A percentile compares a stretch with the other conserved stretches of the same genome.
phyloP scores from a whole-genome alignment of 2,888 invertebrate genomes.

The Pammene aurita region DNA sequence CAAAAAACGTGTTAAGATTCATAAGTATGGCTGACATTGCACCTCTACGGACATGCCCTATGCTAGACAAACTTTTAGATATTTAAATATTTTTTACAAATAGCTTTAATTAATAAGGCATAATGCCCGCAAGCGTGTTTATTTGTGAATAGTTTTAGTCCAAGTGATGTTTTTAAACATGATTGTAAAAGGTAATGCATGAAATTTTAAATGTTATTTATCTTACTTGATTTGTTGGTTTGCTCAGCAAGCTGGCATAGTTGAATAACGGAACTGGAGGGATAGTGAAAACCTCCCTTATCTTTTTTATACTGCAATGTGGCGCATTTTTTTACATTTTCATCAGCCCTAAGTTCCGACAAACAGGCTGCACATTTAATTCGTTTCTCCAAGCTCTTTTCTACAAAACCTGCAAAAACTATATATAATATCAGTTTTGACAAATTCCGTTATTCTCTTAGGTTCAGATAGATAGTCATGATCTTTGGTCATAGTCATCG shows the following conservation, averaged over 20 bases:
- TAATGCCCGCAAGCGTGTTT: neutral
- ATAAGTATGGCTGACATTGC: too few species aligned
- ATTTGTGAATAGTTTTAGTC: neutral
- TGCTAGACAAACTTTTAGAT: too few species aligned
- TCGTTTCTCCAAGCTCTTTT: neutral
- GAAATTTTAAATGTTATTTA: neutral
- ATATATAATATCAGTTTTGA: neutral
- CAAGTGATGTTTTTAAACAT: neutral
- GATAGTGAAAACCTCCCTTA: neutral
- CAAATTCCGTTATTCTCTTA: neutral
- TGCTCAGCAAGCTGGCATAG: neutral
- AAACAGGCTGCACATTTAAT: neutral
- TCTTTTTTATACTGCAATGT: neutral
- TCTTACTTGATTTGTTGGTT: neutral
- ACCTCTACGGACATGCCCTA: too few species aligned
- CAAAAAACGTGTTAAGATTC: too few species aligned
- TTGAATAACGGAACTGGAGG: neutral
- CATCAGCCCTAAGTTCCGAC: neutral
- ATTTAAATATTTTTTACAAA: neutral
- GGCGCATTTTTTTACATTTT: neutral
- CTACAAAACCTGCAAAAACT: neutral
- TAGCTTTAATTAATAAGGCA: neutral
- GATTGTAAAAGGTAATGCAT: neutral
- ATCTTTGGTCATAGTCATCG: neutral
- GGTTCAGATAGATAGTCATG: neutral